These are phyloP conservation scores for Leucophenga maculata DNA, from an alignment of 2,888 invertebrate species.

Conservation along the genomic window DNA sequence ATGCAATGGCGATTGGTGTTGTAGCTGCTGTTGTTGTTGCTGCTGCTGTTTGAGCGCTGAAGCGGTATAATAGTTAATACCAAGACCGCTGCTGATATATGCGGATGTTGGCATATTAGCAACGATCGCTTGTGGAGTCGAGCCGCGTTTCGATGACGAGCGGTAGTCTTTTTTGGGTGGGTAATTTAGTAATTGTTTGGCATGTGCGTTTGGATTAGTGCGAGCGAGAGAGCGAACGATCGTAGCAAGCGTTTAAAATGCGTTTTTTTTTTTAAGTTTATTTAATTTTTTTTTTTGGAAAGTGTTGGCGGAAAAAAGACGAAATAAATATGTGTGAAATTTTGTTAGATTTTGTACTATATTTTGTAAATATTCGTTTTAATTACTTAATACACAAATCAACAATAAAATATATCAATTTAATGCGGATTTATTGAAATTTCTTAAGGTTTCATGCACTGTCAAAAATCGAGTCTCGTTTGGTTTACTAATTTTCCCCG, in stretches of 20 bases:
- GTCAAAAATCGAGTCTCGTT: background rate
- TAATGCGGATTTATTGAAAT: no score
- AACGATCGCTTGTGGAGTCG: slow-evolving; percentile 49
- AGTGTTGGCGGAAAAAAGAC: slow-evolving; percentile 5
- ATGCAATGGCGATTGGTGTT: slow-evolving; percentile 27
- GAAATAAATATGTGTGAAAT: slow-evolving; percentile 4
- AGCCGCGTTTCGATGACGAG: background rate
- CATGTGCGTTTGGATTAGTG: slow-evolving; percentile 5
- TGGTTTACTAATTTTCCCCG: no score
- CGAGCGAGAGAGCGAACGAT: slow-evolving; percentile 8
- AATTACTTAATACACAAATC: background rate
- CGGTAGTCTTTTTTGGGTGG: slow-evolving; percentile 55
- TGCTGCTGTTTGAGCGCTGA: slow-evolving; percentile 44
- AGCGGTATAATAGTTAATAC: slow-evolving; percentile 66
- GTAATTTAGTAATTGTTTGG: no score
- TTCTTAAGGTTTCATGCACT: background rate
- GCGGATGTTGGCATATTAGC: slow-evolving; percentile 63
- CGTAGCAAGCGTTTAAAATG: slow-evolving; percentile 12
- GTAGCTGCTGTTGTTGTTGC: slow-evolving; percentile 33
- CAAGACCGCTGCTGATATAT: slow-evolving; percentile 64
- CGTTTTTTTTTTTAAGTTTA: background rate
- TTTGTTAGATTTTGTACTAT: background rate
- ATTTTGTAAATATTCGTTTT: background rate
- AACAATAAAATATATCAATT: no score
- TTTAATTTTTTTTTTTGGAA: background rate